Conservation (phyloP, 2,797 vertebrate genomes). For the Lithobates pipiens region DNA sequence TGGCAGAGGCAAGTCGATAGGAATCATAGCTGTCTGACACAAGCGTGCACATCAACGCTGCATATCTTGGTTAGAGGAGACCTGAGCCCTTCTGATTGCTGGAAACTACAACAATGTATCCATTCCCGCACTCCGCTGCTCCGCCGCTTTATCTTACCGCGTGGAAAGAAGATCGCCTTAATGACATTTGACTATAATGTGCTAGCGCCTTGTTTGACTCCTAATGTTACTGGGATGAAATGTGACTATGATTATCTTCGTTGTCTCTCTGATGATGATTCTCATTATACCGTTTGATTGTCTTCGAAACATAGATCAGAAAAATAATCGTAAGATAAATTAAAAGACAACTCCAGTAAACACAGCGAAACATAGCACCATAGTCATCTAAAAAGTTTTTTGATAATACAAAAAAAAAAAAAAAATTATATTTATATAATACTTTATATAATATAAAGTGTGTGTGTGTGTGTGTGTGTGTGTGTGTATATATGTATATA, state of each 20-base stretch:
- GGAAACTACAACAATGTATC: conserved; percentile 13
- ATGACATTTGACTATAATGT: conserved; percentile 37
- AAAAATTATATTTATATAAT: too few relatives aligned
- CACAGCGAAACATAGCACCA: too few relatives aligned
- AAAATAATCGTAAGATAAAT: neutral
- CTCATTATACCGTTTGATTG: neutral
- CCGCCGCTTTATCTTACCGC: conserved; percentile 36
- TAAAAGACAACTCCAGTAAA: neutral
- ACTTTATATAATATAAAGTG: too few relatives aligned
- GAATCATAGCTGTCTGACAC: conserved; percentile 11
- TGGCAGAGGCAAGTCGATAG: neutral
- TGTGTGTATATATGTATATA: too few relatives aligned
- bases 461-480: too few relatives aligned
- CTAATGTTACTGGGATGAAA: conserved; percentile 11
- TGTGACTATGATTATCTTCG: conserved; percentile 13
- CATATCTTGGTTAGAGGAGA: conserved; percentile 17
- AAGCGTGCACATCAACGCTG: conserved; percentile 11
- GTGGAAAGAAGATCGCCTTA: conserved; percentile 16
- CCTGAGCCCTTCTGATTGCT: neutral
- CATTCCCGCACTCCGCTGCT: neutral
- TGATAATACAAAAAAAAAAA: too few relatives aligned
- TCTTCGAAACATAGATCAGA: neutral
- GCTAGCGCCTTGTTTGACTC: conserved; percentile 30
- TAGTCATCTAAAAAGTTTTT: too few relatives aligned
- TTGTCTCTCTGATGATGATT: neutral